phyloP scores from a whole-genome alignment of 2,797 vertebrate genomes.

The Microcaecilia unicolor region DNA sequence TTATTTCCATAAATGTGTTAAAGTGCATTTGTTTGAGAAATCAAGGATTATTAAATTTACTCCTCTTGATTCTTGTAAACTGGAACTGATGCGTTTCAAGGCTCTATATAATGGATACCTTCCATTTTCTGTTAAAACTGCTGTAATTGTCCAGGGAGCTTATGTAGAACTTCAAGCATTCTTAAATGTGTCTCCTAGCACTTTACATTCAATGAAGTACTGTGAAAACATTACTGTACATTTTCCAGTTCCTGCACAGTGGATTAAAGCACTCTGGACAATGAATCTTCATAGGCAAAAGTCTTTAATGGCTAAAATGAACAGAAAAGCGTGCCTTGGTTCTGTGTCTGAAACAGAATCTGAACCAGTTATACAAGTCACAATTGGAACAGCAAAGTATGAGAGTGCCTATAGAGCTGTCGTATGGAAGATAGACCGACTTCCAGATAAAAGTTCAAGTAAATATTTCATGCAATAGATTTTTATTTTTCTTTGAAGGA shows the following conservation, averaged over 20 bases:
- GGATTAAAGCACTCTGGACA: conserved; percentile 80
- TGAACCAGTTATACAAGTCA: conserved; percentile 84
- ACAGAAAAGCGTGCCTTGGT: conserved; percentile 83
- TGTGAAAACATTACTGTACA: conserved; percentile 81
- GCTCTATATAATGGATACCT: conserved; percentile 57
- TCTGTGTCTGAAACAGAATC: conserved; percentile 67
- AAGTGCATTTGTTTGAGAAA: conserved; percentile 63
- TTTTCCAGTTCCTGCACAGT: conserved; percentile 82
- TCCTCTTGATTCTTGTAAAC: conserved; percentile 74
- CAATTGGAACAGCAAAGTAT: conserved; percentile 84
- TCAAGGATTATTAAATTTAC: conserved; percentile 76
- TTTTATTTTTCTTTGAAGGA: fast-evolving
- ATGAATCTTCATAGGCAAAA: conserved; percentile 83
- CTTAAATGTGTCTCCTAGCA: conserved; percentile 67
- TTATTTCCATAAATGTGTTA: conserved; percentile 79
- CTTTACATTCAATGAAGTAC: conserved; percentile 42
- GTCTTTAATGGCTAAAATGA: conserved; percentile 90
- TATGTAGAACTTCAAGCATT: conserved; percentile 89
- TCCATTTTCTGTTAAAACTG: conserved; percentile 81
- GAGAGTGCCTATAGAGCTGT: conserved; percentile 88
- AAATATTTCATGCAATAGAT: conserved; percentile 40
- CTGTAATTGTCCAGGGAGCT: conserved; percentile 84
- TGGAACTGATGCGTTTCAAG: conserved; percentile 88
- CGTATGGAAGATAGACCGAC: conserved; percentile 91
- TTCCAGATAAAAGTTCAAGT: conserved; percentile 93